These are phyloP conservation scores for Troides aeacus DNA, from an alignment of 2,888 invertebrate species.

Conservation along the genomic window DNA sequence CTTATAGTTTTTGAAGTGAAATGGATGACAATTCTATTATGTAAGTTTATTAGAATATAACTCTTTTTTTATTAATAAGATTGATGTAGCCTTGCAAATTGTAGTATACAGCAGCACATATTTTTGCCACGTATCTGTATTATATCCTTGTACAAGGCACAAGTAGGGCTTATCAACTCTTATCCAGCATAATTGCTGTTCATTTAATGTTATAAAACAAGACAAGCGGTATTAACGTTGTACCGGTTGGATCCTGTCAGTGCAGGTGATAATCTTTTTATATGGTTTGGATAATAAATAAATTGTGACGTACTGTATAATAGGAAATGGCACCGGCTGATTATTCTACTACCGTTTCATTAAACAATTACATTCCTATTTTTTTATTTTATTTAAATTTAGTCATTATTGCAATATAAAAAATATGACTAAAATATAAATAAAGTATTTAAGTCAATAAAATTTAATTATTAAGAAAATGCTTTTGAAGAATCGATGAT, in stretches of 20 bases:
- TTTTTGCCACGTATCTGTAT: neutral
- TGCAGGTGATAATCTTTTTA: no score
- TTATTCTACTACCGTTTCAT: no score
- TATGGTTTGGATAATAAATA: no score
- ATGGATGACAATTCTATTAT: slow-evolving; percentile 81
- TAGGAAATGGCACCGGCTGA: no score
- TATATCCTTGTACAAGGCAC: neutral
- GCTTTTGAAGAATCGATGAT: neutral
- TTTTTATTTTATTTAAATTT: no score
- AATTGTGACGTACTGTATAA: no score
- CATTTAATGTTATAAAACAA: neutral
- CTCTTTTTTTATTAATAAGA: neutral
- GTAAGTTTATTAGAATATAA: slow-evolving; percentile 75
- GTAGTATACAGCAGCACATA: neutral
- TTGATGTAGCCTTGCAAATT: neutral
- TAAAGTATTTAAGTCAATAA: no score
- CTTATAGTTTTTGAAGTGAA: slow-evolving; percentile 81
- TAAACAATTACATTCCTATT: no score
- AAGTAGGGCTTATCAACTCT: neutral
- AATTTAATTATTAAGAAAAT: neutral
- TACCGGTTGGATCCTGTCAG: neutral
- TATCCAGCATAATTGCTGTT: neutral
- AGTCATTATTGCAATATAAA: no score
- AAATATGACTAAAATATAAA: no score
- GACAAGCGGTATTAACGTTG: neutral